Evolutionary conservation across 2,797 vertebrate species (phyloP).

Genomic region (Sylvia borin): DNA sequence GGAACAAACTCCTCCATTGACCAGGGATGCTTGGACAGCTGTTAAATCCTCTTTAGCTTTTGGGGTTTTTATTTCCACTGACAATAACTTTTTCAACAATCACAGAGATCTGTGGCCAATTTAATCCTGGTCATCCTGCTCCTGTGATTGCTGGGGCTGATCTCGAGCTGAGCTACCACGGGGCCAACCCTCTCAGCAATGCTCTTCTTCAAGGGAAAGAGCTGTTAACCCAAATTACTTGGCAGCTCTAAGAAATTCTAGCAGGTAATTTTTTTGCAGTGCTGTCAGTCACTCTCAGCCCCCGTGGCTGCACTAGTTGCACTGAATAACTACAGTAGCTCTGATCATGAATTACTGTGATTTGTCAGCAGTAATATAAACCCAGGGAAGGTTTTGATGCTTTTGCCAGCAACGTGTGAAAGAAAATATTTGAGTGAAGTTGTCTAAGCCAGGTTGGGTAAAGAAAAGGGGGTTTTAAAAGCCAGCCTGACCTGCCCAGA

Average conservation of each 20-base stretch:
- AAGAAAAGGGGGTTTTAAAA: not conserved
- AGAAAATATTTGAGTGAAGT: constrained; percentile 60
- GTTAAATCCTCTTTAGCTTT: not conserved
- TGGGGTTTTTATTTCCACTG: not conserved
- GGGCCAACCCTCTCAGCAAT: not conserved
- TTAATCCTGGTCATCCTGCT: not conserved
- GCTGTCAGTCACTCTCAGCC: constrained; percentile 45
- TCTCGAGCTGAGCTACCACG: not conserved
- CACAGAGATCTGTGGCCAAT: not conserved
- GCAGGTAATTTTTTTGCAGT: constrained; percentile 53
- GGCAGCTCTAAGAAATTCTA: constrained; percentile 31
- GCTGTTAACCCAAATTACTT: constrained; percentile 48
- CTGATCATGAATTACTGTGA: constrained; percentile 69
- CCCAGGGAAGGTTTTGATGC: constrained; percentile 58
- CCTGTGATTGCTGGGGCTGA: not conserved
- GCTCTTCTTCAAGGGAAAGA: not conserved
- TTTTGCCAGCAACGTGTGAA: constrained; percentile 55
- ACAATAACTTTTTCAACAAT: not conserved
- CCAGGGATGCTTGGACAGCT: not conserved
- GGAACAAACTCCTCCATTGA: not conserved
- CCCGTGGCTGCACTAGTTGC: constrained; percentile 24
- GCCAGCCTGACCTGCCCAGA: not conserved
- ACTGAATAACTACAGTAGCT: constrained; percentile 52
- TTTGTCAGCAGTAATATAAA: constrained; percentile 69
- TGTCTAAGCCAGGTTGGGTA: constrained; percentile 23